phyloP scores from a whole-genome alignment of 2,888 invertebrate genomes.

The Actias luna region DNA sequence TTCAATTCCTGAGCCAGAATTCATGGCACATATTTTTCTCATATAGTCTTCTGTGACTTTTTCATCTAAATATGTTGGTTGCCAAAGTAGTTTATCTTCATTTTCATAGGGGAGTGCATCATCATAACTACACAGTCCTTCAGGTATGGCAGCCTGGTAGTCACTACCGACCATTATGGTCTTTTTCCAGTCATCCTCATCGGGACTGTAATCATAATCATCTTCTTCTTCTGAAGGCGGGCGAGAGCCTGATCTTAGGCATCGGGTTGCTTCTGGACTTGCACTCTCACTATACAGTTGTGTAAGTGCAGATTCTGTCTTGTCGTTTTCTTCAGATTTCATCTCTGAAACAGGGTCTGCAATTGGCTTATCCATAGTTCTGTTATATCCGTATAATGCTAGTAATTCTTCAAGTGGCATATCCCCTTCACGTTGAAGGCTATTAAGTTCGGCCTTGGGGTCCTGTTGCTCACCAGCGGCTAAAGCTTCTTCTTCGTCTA shows the following conservation, averaged over 20 bases:
- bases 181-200: constrained; percentile 95
- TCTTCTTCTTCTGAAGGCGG: constrained; percentile 92
- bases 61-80: constrained; percentile 89
- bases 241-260: constrained; percentile 84
- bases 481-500: constrained; percentile 98
- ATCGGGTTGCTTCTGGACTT: constrained; percentile 70
- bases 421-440: constrained; percentile 95
- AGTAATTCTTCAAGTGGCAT: constrained; percentile 97
- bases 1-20: constrained; percentile 63
- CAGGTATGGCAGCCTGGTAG: constrained; percentile 96
- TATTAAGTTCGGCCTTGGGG: constrained; percentile 93
- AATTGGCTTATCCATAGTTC: constrained; percentile 65
- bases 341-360: constrained; percentile 58
- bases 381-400: constrained; percentile 92
- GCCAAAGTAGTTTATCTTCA: constrained; percentile 97
- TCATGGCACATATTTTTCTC: constrained; percentile 81
- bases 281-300: constrained; percentile 67
- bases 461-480: constrained; percentile 93
- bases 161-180: constrained; percentile 97
- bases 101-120: constrained; percentile 97
- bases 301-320: constrained; percentile 74
- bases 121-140: constrained; percentile 94
- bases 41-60: constrained; percentile 91
- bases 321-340: constrained; percentile 65
- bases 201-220: constrained; percentile 91